Conservation (phyloP, 2,113 vertebrate species). For the Malurus cyaneus region DNA sequence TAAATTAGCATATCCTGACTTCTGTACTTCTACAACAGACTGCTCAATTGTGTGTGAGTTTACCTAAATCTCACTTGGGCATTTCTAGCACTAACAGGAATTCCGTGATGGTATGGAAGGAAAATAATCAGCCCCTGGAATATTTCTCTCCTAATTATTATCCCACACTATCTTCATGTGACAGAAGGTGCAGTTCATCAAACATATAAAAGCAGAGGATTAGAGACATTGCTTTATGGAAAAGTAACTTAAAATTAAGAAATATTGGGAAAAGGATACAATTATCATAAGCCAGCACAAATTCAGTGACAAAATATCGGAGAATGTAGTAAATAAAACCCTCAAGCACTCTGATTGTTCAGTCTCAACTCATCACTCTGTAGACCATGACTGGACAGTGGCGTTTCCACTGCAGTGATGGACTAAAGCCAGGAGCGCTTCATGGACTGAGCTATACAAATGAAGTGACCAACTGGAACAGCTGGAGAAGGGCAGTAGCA, state of each 20-base stretch:
- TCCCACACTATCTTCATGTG: neutral
- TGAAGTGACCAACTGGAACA: neutral
- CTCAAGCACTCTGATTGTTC: neutral
- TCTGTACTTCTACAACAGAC: neutral
- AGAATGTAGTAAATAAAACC: neutral
- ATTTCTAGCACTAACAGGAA: neutral
- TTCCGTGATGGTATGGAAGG: neutral
- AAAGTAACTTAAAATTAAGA: neutral
- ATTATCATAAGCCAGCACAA: neutral
- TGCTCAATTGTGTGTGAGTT: neutral
- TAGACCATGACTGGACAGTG: neutral
- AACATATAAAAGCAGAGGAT: neutral
- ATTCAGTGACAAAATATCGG: neutral
- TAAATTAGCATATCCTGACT: neutral
- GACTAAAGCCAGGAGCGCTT: neutral
- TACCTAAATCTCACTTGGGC: neutral
- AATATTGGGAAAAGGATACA: neutral
- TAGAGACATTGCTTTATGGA: neutral
- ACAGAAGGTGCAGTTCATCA: neutral
- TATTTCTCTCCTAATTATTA: neutral
- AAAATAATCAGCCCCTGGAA: neutral
- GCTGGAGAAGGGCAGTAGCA: neutral
- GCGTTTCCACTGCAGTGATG: neutral
- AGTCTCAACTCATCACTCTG: neutral
- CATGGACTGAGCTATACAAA: neutral